Base-by-base conservation (phyloP, 2,888 invertebrate genomes). In the Hoplodrina ambigua region DNA sequence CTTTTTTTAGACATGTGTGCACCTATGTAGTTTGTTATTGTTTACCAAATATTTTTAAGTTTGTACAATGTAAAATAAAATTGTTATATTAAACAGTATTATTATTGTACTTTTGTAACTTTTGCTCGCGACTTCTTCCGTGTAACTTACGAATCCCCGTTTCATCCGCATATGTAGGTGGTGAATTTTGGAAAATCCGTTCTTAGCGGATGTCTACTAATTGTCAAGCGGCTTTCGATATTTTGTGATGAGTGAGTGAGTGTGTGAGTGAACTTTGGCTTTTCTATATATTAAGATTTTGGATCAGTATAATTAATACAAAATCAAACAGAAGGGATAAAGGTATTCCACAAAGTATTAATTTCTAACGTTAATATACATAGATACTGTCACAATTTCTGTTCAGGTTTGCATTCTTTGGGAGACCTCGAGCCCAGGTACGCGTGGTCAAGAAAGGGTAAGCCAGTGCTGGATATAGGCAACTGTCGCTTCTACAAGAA, bases 401-500 rank as follows among this genome's bases (percentile, higher is more conserved):
- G n/a, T 68, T 25, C 17, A 75, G 75, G 20, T 69, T 52, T 25
- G 17, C 11, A 8, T n/a, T n/a, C 33, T 52, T 10, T 17, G 19
- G 33, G 44, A 25, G 30, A 57, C 2, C 8, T 67, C 46, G 33
- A 49, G 53, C 75, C 80, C 11, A 66, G 25, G n/a, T 66, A 70
- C 66, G 25, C 37, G 17, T 30, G 8, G 30, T 53, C 84, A 8
- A 74, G 61, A 15, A 25, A 13, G 0, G 79, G 84, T 7, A 67
- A 71, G 15, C 84, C 41, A 8, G 81, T 77, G 20, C 49, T 85
- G 20, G 64, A 74, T 7, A 54, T 85, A 30, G 77, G 77, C 19
- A 72, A 60, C 10, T 85, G 68, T 60, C 80, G 83, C 19, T 80
- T 82, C 20, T 78, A 84, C 64, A 77, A 74, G 66, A 79, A 84